Base-by-base conservation (phyloP, 2,797 vertebrate genomes). In the Cetoscarus ocellatus region DNA sequence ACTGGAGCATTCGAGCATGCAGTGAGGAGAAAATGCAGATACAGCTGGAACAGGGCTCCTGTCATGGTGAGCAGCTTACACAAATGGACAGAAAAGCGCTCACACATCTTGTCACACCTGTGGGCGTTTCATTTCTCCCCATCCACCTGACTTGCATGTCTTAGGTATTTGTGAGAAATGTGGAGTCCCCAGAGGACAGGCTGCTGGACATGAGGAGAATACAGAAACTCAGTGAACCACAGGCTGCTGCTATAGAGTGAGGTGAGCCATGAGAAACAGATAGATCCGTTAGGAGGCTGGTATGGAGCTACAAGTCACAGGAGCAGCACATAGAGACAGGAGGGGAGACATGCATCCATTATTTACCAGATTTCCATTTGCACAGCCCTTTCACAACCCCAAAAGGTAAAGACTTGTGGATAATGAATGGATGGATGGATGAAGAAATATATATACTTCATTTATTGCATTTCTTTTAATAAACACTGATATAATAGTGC, bases 251-350 rank as follows among this genome's bases (percentile, higher is more conserved):
- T 52, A 15, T 6, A 51, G 12, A 13, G 11, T 2, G n/a, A 78
- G 50, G 61, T 60, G 54, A 63, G 65, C 53, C 53, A 54, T 48
- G 51, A 44, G 61, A 76, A 61, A 38, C 61, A 73, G 69, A 67
- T 57, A 7, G 45, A 58, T 79, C 61, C 42, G 59, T 66, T 61
- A 34, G 50, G 67, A 76, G 67, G 62, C 66, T 45, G 76, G 49
- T 63, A 42, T 42, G 50, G 50, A 73, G 52, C 60, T 67, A 68
- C 53, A 67, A 70, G 34, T 17, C 77, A 69, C 48, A 44, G 56
- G 50, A 79, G 70, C 81, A 48, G 62, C 68, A 79, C 78, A 63
- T 68, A 73, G 59, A 83, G 88, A 80, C 51, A 75, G 49, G 70
- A 70, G 49, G 67, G 77, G 69, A 2, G 27, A 27, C 4, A 27